Evolutionary conservation across 2,113 vertebrate species (phyloP).

Genomic region (Cathartes aura): DNA sequence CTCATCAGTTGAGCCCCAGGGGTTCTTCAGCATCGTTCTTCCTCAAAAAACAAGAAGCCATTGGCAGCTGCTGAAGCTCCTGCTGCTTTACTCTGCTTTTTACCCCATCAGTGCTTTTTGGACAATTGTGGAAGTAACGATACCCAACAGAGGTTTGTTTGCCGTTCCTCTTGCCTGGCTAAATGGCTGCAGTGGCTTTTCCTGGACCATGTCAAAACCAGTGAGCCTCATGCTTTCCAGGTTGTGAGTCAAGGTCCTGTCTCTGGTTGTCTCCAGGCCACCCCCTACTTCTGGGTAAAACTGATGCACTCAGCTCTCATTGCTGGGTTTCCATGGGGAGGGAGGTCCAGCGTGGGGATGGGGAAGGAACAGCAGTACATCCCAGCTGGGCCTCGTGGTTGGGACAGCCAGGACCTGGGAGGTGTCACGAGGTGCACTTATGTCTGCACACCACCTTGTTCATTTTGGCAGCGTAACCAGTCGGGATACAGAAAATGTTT

Average conservation of each 20-base stretch:
- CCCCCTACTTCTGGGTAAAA: not conserved
- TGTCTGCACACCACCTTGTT: not conserved
- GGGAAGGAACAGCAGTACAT: not conserved
- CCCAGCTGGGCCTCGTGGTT: rapidly evolving
- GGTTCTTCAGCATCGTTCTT: not conserved
- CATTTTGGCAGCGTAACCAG: not conserved
- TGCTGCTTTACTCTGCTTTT: not conserved
- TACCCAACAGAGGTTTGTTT: not conserved
- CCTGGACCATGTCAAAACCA: not conserved
- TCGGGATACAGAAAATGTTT: not conserved
- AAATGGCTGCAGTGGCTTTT: not conserved
- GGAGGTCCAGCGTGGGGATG: not conserved
- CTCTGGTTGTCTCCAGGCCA: not conserved
- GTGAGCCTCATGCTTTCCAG: not conserved
- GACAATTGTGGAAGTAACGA: not conserved
- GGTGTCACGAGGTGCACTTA: not conserved
- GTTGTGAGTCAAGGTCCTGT: not conserved
- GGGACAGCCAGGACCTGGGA: not conserved
- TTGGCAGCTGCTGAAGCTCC: not conserved
- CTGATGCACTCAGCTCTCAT: rapidly evolving
- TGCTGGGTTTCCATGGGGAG: not conserved
- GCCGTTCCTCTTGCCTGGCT: not conserved
- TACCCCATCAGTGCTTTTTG: not conserved
- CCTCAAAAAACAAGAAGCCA: not conserved
- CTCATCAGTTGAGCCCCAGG: not conserved